Percentiles rank a stretch among this genome's conserved stretches.
These are phyloP conservation scores for Apotomis capreana DNA, from an alignment of 2,888 invertebrate genomes.

Conservation along the genomic window DNA sequence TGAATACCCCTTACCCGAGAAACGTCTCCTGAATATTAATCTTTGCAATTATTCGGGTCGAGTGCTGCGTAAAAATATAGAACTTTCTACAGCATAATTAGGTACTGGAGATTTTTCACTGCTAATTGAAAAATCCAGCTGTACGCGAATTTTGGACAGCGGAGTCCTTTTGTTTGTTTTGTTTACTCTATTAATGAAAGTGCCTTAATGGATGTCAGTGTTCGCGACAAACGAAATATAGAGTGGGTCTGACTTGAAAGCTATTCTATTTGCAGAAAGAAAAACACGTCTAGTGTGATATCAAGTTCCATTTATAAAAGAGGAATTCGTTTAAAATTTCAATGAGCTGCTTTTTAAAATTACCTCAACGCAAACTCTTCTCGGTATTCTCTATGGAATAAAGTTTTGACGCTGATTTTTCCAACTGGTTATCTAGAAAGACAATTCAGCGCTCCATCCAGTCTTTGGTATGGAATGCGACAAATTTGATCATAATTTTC, in stretches of 20 bases:
- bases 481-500: neutral
- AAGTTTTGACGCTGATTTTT: neutral
- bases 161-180: conserved; percentile 46
- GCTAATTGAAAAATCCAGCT: conserved; percentile 57
- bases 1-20: conserved; percentile 51
- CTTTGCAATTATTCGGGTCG: conserved; percentile 51
- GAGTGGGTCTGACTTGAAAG: neutral
- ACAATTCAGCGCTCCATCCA: neutral
- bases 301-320: too few relatives aligned
- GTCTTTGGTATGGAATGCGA: neutral
- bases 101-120: conserved; percentile 55
- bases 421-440: neutral
- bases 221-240: conserved; percentile 4
- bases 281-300: too few relatives aligned
- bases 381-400: neutral
- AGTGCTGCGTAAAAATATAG: conserved; percentile 54
- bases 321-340: neutral
- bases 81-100: conserved; percentile 48
- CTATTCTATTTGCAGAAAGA: neutral
- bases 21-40: conserved; percentile 61
- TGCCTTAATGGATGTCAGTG: conserved; percentile 7
- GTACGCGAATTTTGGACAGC: conserved; percentile 48
- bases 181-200: conserved; percentile 21
- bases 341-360: neutral
- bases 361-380: neutral